phyloP scores from a whole-genome alignment of 2,888 invertebrate species.

The Chymomyza procnemis region DNA sequence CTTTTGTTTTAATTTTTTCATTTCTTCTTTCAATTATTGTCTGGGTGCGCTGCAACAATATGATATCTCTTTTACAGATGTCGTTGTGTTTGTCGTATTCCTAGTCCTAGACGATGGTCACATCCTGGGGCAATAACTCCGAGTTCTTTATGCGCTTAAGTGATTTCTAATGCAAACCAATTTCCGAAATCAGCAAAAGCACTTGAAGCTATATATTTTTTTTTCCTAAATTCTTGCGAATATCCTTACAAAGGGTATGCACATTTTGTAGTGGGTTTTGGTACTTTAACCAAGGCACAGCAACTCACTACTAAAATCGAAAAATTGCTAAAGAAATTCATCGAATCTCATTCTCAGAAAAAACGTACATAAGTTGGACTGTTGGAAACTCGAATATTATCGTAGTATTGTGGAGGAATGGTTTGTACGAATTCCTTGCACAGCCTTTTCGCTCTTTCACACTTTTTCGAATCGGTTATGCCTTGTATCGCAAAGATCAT shows the following conservation, averaged over 20 bases:
- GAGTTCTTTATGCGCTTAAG: conserved; percentile 72
- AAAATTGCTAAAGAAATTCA: too few species aligned
- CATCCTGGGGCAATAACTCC: conserved; percentile 72
- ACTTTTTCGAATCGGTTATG: too few species aligned
- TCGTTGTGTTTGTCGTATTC: background rate
- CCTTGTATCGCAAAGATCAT: too few species aligned
- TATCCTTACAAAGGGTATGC: background rate
- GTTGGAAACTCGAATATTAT: too few species aligned
- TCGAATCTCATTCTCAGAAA: too few species aligned
- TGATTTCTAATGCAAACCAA: conserved; percentile 74
- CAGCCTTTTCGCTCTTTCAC: too few species aligned
- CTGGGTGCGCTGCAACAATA: background rate
- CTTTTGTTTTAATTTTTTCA: background rate
- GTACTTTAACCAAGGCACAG: background rate
- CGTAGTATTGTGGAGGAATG: too few species aligned
- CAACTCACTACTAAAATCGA: background rate
- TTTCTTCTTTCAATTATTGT: background rate
- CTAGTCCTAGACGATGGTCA: conserved; percentile 37
- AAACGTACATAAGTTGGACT: too few species aligned
- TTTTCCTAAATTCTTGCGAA: background rate
- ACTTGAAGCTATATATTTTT: conserved; percentile 60
- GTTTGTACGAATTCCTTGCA: too few species aligned
- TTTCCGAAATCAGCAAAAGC: conserved; percentile 73
- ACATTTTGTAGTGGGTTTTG: background rate
- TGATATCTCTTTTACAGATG: background rate